Evolutionary conservation across 2,797 vertebrate genomes (phyloP).

Genomic region (Crypturellus tataupa): DNA sequence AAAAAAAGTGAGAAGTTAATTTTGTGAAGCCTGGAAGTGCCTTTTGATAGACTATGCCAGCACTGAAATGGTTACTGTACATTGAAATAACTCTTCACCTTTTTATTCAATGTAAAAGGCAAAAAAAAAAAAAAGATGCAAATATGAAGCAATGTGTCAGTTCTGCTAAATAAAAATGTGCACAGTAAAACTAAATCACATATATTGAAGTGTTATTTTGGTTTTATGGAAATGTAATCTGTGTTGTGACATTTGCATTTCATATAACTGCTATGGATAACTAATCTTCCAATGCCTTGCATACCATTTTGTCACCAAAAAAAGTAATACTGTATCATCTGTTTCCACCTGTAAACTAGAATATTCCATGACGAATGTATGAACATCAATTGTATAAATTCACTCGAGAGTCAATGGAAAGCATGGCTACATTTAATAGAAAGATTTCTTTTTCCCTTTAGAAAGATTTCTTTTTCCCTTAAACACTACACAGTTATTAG

Average conservation of each 20-base stretch:
- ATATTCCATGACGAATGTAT: constrained; percentile 70
- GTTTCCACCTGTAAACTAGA: constrained; percentile 69
- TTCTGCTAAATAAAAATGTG: constrained; percentile 77
- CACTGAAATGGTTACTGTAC: constrained; percentile 49
- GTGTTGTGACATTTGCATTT: constrained; percentile 79
- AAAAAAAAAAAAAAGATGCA: constrained; percentile 49
- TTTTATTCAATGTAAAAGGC: constrained; percentile 64
- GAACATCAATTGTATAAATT: constrained; percentile 63
- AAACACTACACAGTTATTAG: constrained; percentile 36
- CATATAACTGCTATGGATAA: constrained; percentile 76
- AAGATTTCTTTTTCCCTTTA: constrained; percentile 44
- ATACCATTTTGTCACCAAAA: constrained; percentile 69
- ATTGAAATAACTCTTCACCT: constrained; percentile 52
- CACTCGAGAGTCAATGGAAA: constrained; percentile 53
- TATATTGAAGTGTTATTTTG: constrained; percentile 78
- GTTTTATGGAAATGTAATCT: constrained; percentile 79
- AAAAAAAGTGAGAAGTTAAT: neutral
- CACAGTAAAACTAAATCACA: constrained; percentile 77
- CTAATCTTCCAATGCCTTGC: constrained; percentile 73
- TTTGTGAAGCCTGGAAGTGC: neutral
- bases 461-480: constrained; percentile 48
- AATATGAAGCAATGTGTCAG: constrained; percentile 71
- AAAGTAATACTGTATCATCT: constrained; percentile 70
- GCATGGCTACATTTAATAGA: constrained; percentile 27
- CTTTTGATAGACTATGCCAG: neutral